phyloP scores from a whole-genome alignment of 2,797 vertebrate species.

The Graptemys geographica region DNA sequence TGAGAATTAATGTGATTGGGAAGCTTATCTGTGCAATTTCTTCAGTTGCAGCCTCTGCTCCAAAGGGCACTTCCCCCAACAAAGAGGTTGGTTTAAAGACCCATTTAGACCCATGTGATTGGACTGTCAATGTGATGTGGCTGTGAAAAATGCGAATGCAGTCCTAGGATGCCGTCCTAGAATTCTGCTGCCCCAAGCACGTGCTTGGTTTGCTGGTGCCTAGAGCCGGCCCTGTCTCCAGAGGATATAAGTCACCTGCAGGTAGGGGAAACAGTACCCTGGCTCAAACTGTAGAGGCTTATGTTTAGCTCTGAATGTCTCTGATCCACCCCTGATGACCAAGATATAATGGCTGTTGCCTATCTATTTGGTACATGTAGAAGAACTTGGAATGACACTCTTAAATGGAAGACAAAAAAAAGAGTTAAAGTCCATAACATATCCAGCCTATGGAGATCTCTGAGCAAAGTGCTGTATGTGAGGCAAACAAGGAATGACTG shows the following conservation, averaged over 20 bases:
- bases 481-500: not conserved
- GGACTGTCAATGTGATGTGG: not conserved
- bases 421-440: not conserved
- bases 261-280: not conserved
- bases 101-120: not conserved
- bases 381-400: not conserved
- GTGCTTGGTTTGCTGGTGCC: too few relatives aligned
- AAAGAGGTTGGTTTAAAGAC: not conserved
- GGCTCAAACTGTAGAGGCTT: not conserved
- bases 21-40: not conserved
- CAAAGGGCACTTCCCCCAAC: not conserved
- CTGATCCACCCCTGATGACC: not conserved
- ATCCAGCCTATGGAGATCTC: not conserved
- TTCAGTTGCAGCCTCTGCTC: not conserved
- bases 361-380: not conserved
- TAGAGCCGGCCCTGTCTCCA: not conserved
- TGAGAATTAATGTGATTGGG: fast-evolving
- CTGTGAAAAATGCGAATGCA: not conserved
- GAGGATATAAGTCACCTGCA: not conserved
- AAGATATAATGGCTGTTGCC: not conserved
- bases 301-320: not conserved
- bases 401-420: not conserved
- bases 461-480: not conserved
- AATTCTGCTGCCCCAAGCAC: too few relatives aligned
- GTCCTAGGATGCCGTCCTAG: not conserved